Percentiles rank a stretch among this genome's conserved stretches.
phyloP scores from a whole-genome alignment of 2,113 vertebrate species.

The Aepyceros melampus region DNA sequence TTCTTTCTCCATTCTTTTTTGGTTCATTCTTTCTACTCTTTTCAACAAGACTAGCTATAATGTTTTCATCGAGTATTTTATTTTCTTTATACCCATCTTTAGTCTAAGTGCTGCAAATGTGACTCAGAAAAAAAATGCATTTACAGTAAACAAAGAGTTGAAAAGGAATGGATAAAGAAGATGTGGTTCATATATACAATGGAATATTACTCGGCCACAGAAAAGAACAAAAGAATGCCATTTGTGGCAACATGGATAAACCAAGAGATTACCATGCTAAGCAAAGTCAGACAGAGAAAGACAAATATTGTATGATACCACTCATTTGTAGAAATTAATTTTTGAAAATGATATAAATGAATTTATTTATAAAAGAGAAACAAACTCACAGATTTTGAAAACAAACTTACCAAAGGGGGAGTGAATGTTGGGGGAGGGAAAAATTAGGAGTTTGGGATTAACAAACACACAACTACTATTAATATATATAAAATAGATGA shows the following conservation, averaged over 20 bases:
- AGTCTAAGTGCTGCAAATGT: neutral
- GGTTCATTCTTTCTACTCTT: neutral
- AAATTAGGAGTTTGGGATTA: neutral
- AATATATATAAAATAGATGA: neutral
- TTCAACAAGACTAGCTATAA: neutral
- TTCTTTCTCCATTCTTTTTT: neutral
- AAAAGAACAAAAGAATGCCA: neutral
- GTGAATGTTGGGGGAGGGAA: neutral
- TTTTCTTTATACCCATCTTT: neutral
- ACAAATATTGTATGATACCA: neutral
- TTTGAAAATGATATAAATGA: neutral
- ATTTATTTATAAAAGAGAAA: neutral
- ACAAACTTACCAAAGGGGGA: neutral
- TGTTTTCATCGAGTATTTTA: neutral
- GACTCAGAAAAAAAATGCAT: neutral
- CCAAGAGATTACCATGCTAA: neutral
- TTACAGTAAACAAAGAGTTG: neutral
- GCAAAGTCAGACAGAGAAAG: neutral
- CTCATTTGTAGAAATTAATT: neutral
- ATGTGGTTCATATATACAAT: neutral
- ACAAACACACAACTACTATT: neutral
- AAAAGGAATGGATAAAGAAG: neutral
- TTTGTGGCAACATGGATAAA: neutral
- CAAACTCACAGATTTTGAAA: neutral
- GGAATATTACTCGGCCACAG: neutral